Conservation (phyloP, 2,888 invertebrate species). For the Yponomeuta evonymella region DNA sequence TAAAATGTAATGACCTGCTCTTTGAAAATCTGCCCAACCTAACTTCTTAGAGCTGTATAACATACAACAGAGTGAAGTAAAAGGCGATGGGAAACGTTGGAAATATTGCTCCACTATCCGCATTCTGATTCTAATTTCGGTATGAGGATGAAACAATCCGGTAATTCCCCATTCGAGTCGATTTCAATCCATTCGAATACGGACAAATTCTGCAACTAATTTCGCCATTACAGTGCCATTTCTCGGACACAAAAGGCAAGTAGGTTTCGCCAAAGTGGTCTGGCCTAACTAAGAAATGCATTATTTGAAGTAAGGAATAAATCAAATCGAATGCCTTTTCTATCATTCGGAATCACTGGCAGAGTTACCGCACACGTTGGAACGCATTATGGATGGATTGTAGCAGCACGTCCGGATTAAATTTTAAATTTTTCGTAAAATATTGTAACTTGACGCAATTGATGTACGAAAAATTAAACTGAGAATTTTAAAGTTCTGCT, state of each 20-base stretch:
- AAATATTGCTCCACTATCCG: background rate
- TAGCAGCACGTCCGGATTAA: background rate
- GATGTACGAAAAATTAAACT: no score
- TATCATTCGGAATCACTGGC: background rate
- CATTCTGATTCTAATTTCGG: constrained; percentile 1
- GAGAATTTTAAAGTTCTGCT: no score
- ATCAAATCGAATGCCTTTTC: background rate
- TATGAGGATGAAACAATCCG: background rate
- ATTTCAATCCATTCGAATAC: background rate
- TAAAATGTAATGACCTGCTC: no score
- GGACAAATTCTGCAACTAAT: background rate
- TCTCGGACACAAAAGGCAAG: background rate
- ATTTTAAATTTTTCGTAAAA: no score
- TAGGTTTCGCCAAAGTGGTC: background rate
- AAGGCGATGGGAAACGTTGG: background rate
- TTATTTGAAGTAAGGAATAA: background rate
- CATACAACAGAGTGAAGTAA: background rate
- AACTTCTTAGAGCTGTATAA: background rate
- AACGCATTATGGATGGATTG: background rate
- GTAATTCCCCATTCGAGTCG: background rate
- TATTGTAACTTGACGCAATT: no score
- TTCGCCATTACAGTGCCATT: constrained; percentile 1
- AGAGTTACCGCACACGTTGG: background rate
- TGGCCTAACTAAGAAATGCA: background rate
- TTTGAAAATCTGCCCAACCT: background rate